These are phyloP conservation scores for Athene noctua DNA, from an alignment of 2,113 vertebrate species.

Conservation along the genomic window DNA sequence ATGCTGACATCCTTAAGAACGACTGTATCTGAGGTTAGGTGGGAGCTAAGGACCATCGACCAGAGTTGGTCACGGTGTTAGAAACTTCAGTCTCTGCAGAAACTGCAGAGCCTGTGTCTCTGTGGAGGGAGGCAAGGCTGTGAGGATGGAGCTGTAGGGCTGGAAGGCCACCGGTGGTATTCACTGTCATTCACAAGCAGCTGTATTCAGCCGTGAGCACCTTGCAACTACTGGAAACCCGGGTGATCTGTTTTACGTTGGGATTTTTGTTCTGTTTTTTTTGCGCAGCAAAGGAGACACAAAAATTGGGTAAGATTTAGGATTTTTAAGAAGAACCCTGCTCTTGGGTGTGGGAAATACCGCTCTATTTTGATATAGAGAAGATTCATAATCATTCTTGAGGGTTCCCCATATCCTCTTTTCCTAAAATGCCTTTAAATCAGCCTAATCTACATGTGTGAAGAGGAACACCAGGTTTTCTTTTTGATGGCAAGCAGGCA, in stretches of 20 bases:
- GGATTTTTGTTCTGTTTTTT: neutral
- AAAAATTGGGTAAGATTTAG: neutral
- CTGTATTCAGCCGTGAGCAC: neutral
- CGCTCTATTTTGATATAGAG: neutral
- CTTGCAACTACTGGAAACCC: neutral
- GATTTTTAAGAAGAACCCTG: neutral
- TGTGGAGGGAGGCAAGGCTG: neutral
- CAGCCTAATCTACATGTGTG: neutral
- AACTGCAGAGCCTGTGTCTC: neutral
- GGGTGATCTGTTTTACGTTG: neutral
- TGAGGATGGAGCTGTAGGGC: no score
- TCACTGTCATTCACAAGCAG: neutral
- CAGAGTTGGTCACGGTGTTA: neutral
- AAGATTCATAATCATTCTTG: neutral
- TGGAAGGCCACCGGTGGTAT: neutral
- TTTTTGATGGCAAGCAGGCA: neutral
- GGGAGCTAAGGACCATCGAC: neutral
- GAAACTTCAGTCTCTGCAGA: neutral
- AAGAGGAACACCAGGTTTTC: slow-evolving; percentile 3
- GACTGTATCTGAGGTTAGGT: rapidly evolving
- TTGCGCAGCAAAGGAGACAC: neutral
- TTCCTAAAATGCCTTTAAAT: neutral
- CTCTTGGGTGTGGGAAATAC: neutral
- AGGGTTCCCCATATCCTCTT: neutral
- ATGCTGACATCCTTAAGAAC: neutral